phyloP scores from a whole-genome alignment of 2,888 invertebrate genomes.

The Rhogogaster chlorosoma region DNA sequence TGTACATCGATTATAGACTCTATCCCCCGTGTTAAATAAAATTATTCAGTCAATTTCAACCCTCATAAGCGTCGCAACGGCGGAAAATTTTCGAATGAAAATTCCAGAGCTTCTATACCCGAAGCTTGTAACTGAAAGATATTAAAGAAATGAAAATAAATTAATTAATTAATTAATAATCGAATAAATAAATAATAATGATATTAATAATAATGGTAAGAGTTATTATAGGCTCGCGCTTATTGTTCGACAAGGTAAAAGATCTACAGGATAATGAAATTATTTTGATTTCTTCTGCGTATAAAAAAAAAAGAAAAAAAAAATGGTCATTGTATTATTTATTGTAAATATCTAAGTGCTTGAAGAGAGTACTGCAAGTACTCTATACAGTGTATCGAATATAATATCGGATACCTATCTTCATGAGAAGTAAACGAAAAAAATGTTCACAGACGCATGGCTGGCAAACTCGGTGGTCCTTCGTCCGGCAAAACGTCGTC shows the following conservation, averaged over 20 bases:
- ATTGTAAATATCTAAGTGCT: slow-evolving; percentile 9
- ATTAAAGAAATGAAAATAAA: background rate
- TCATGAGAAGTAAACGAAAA: slow-evolving; percentile 67
- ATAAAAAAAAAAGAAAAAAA: background rate
- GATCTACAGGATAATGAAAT: background rate
- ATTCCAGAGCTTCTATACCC: background rate
- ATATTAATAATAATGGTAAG: background rate
- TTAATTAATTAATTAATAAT: slow-evolving; percentile 39
- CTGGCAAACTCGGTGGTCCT: slow-evolving; percentile 78
- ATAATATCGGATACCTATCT: background rate
- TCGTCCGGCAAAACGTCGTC: slow-evolving; percentile 77
- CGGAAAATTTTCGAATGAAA: background rate
- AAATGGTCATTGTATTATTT: background rate
- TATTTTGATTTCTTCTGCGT: background rate
- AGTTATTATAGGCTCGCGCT: slow-evolving; percentile 11
- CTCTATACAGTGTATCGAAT: background rate
- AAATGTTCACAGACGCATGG: slow-evolving; percentile 78
- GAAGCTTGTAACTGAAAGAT: background rate
- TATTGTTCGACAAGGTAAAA: slow-evolving; percentile 6
- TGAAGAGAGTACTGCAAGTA: background rate
- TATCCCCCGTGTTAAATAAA: background rate
- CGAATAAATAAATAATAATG: slow-evolving; percentile 38
- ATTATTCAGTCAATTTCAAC: background rate
- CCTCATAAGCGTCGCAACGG: background rate
- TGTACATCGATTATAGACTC: background rate